Evolutionary conservation across 1,140 invertebrate species (phyloP).

Genomic region (Aporrectodea caliginosa): DNA sequence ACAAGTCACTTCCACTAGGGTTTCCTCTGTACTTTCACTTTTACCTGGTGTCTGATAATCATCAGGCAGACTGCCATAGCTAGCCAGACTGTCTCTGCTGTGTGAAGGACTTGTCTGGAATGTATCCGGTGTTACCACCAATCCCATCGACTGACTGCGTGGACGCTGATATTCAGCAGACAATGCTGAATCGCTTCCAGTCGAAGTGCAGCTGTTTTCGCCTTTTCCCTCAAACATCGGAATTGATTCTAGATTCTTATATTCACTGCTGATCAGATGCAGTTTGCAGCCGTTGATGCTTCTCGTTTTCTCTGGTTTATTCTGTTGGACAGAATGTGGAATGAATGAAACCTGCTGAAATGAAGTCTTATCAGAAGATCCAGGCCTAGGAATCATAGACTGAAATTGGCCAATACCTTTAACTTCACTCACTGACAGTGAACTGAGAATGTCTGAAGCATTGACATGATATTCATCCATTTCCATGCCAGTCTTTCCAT

Average conservation of each 20-base stretch:
- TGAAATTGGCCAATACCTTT: not conserved
- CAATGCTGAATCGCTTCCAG: not conserved
- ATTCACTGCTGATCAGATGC: too few relatives aligned
- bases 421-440: not conserved
- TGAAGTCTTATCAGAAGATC: not conserved
- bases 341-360: not conserved
- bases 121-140: not conserved
- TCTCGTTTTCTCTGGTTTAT: not conserved
- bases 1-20: not conserved
- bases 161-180: not conserved
- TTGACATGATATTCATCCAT: not conserved
- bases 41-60: not conserved
- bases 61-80: not conserved
- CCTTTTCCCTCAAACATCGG: too few relatives aligned
- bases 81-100: not conserved
- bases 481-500: too few relatives aligned
- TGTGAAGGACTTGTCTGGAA: not conserved
- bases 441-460: not conserved
- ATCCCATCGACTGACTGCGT: not conserved
- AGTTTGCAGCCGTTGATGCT: not conserved
- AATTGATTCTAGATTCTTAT: too few relatives aligned
- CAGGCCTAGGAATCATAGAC: not conserved
- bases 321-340: not conserved
- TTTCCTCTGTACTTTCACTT: not conserved
- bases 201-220: not conserved